Evolutionary conservation across 2,888 invertebrate species (phyloP), one percentile per base, ranked within the genome.

Genomic region (Aspidapion aeneum): DNA sequence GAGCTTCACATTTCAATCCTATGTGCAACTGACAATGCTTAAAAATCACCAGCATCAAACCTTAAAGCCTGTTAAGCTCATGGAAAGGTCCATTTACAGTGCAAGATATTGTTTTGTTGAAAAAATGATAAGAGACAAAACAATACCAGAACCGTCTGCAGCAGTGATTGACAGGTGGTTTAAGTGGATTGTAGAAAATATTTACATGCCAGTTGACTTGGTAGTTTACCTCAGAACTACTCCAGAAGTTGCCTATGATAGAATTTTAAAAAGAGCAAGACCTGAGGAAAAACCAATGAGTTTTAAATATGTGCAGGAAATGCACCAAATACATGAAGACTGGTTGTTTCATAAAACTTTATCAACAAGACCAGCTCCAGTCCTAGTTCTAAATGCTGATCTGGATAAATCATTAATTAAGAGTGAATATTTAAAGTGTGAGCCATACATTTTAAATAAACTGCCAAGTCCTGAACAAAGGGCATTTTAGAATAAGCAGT

Each of bases 1-100:
- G 88, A 86, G 86, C 60, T 88, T 90, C 72, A 82, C 90, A 1
- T 93, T 94, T 77, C 92, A 94, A 79, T 90, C 91, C 5, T 92
- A 93, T 72, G 93, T 93, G 0, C 91, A 92, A 74, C 82, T 93
- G 57, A 91, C 90, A 19, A 88, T 94, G 83, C 78, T 93, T 21
- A 86, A 91, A 74, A 85, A 88, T 58, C 93, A 94, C 75, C 84
- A 84, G 0, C 82, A 83, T 54, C 71, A 76, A 63, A 81, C 80
- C 1, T 63, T 69, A 7, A 73, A 75, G 22, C 82, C 84, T 0
- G 81, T 87, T 20, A 89, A 88, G 77, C 75, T 90, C 66, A 87
- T 90, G 83, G 90, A 90, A 74, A 77, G 90, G 62, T 89, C 89
- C 0, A 69, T 80, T 19, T 80, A 75, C 63, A 80, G 80, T 71